phyloP scores from a whole-genome alignment of 2,888 invertebrate genomes.

The Erebia ligea region DNA sequence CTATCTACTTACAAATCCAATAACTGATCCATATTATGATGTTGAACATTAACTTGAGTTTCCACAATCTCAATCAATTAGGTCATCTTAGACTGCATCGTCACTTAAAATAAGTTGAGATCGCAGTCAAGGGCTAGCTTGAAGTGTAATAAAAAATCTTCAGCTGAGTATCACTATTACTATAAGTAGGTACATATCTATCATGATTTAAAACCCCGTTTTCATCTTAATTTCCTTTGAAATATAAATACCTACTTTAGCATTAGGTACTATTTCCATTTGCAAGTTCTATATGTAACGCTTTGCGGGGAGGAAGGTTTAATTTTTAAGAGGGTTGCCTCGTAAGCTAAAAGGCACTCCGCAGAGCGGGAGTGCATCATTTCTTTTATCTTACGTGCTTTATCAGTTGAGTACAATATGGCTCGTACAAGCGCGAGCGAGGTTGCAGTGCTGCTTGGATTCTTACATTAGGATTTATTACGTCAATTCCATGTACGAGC shows the following conservation, averaged over 20 bases:
- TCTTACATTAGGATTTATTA: conserved; percentile 35
- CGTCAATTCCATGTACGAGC: conserved; percentile 18
- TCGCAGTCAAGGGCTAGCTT: no score
- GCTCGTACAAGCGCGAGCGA: conserved; percentile 32
- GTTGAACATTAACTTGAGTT: no score
- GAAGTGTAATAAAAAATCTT: no score
- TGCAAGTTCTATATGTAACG: background rate
- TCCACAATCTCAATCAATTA: no score
- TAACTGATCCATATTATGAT: no score
- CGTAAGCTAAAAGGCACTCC: conserved; percentile 36
- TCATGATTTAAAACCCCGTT: no score
- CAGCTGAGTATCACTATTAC: no score
- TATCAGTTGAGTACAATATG: conserved; percentile 37
- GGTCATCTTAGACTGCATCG: no score
- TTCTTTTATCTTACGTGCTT: conserved; percentile 34
- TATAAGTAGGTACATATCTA: no score
- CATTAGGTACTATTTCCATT: background rate
- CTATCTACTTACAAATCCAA: no score
- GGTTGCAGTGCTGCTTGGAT: conserved; percentile 29
- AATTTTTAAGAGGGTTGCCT: conserved; percentile 39
- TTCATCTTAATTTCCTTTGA: no score
- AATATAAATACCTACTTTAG: background rate
- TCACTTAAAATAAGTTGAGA: no score
- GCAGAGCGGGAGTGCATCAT: conserved; percentile 34
- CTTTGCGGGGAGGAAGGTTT: conserved; percentile 21